Percentiles rank a stretch among this genome's conserved stretches.
These are phyloP conservation scores for Synanthedon tipuliformis DNA, from an alignment of 2,888 invertebrate species.

Conservation along the genomic window DNA sequence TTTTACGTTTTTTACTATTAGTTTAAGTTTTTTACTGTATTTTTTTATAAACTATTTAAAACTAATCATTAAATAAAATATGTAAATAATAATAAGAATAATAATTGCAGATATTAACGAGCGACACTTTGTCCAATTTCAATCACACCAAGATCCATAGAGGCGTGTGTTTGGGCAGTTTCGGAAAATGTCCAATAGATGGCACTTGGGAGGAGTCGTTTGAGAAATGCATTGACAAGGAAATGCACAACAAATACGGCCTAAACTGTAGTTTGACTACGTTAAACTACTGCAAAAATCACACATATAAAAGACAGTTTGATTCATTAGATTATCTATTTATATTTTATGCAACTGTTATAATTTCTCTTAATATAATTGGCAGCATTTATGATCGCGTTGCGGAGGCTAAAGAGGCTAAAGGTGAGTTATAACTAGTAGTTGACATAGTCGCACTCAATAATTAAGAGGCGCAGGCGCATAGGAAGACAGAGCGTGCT, in stretches of 20 bases:
- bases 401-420: slow-evolving; percentile 2
- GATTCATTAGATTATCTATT: slow-evolving; percentile 4
- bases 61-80: background rate
- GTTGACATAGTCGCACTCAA: no score
- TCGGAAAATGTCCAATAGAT: slow-evolving; percentile 3
- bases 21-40: no score
- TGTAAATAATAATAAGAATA: background rate
- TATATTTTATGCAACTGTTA: slow-evolving; percentile 2
- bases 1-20: no score
- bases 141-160: slow-evolving; percentile 7
- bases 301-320: slow-evolving; percentile 3
- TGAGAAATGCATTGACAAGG: slow-evolving; percentile 5
- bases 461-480: no score
- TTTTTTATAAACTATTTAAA: background rate
- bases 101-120: slow-evolving; percentile 4
- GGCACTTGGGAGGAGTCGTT: slow-evolving; percentile 3
- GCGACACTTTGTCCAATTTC: slow-evolving; percentile 3
- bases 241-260: slow-evolving; percentile 2
- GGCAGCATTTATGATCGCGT: slow-evolving; percentile 5
- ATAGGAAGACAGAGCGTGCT: no score
- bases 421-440: slow-evolving; percentile 5
- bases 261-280: slow-evolving; percentile 3
- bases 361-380: slow-evolving; percentile 4
- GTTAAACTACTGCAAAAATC: slow-evolving; percentile 5
- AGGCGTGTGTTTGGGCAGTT: slow-evolving; percentile 5